Percentiles rank a stretch among this genome's conserved stretches.
Evolutionary conservation across 2,888 invertebrate genomes (phyloP).

Genomic region (Exephanes ischioxanthus): DNA sequence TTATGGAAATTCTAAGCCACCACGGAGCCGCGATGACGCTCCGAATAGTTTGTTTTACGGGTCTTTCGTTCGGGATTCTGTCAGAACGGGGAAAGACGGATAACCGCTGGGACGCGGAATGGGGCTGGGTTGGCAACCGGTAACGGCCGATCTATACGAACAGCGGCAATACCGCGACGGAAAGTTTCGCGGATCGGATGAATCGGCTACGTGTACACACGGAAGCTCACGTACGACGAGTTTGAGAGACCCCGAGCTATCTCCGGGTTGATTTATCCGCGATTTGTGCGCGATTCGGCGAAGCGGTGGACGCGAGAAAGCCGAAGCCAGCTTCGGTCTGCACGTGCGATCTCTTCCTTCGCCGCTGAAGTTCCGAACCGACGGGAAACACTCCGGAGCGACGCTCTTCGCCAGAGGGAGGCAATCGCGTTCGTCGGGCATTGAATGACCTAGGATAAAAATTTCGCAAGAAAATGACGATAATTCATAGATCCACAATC

Average conservation of each 20-base stretch:
- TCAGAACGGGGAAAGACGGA: slow-evolving; percentile 56
- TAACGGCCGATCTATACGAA: slow-evolving; percentile 11
- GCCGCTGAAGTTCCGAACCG: neutral
- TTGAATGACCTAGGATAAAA: neutral
- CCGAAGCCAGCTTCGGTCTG: slow-evolving; percentile 17
- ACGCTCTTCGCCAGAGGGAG: neutral
- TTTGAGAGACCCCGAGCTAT: slow-evolving; percentile 40
- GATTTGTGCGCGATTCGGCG: slow-evolving; percentile 77
- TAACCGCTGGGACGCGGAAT: slow-evolving; percentile 53
- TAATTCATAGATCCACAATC: neutral
- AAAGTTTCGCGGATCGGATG: slow-evolving; percentile 54
- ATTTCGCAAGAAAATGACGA: neutral
- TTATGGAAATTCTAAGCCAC: slow-evolving; percentile 82
- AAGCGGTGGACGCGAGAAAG: slow-evolving; percentile 47
- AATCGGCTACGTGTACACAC: slow-evolving; percentile 4
- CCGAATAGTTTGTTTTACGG: slow-evolving; percentile 56
- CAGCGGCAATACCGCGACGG: slow-evolving; percentile 24
- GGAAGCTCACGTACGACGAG: slow-evolving; percentile 59
- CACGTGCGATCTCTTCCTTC: slow-evolving; percentile 13
- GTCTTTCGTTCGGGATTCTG: slow-evolving; percentile 50
- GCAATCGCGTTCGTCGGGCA: neutral
- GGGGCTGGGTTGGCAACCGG: slow-evolving; percentile 34
- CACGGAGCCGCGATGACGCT: slow-evolving; percentile 63
- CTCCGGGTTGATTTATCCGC: slow-evolving; percentile 77
- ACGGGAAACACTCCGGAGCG: slow-evolving; percentile 41